Percentiles rank a stretch among this genome's conserved stretches.
Conservation (phyloP, 53 echinoderm and acorn worm genomes). For the Hippasteria phrygiana region DNA sequence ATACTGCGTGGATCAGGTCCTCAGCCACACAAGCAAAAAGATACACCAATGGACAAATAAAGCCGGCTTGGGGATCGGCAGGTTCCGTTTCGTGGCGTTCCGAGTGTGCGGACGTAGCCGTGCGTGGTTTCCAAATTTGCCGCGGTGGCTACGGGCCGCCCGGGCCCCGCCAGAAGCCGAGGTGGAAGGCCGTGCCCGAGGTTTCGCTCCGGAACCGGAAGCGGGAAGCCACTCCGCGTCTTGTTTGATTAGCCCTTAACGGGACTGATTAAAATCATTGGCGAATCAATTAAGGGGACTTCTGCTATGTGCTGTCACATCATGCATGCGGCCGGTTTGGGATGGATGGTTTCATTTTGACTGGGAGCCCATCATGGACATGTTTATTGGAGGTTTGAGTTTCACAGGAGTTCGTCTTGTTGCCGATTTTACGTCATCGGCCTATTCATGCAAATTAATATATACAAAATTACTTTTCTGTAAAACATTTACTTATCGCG, state of each 20-base stretch:
- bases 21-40: background rate
- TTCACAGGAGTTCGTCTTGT: too few species aligned
- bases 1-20: background rate
- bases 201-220: constrained; percentile 30
- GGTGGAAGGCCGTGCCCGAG: background rate
- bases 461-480: too few species aligned
- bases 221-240: constrained; percentile 11
- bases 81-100: constrained; percentile 7
- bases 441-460: too few species aligned
- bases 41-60: constrained; percentile 45
- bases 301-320: constrained; percentile 16
- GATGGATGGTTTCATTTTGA: background rate
- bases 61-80: background rate
- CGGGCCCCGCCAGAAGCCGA: background rate
- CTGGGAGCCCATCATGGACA: background rate
- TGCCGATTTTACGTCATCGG: too few species aligned
- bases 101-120: background rate
- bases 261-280: constrained; percentile 18
- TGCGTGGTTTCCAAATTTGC: background rate
- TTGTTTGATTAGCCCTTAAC: constrained; percentile 25
- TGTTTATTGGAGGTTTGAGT: background rate
- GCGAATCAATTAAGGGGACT: constrained; percentile 46
- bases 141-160: background rate
- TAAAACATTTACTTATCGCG: too few species aligned
- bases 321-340: background rate